A percentile compares a stretch with the other conserved stretches of the same genome.
Conservation (phyloP, 2,113 vertebrate genomes). For the Phoenicopterus ruber region DNA sequence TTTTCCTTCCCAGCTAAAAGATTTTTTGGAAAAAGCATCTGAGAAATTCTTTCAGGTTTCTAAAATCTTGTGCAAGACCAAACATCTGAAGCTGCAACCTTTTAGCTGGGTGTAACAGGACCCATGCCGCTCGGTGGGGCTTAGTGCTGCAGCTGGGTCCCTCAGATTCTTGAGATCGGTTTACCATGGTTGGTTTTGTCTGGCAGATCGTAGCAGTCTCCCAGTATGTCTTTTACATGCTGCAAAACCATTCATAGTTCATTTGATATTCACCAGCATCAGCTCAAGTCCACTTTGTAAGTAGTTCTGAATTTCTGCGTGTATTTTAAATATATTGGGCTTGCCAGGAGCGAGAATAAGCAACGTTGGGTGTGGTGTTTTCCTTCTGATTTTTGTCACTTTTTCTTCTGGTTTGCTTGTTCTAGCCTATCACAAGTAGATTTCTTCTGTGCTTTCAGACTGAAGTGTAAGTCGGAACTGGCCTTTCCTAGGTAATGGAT, state of each 20-base stretch:
- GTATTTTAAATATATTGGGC: not conserved
- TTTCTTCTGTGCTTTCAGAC: not conserved
- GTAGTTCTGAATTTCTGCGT: slow-evolving; percentile 30
- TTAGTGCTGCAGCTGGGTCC: slow-evolving; percentile 56
- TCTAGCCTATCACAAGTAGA: not conserved
- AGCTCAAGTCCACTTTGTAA: slow-evolving; percentile 9
- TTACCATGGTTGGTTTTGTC: slow-evolving; percentile 12
- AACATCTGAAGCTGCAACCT: not conserved
- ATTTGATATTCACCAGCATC: slow-evolving; percentile 45
- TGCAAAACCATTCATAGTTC: slow-evolving; percentile 27
- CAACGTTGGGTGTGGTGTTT: not conserved
- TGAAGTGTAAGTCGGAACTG: not conserved
- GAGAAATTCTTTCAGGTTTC: slow-evolving; percentile 30
- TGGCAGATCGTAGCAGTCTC: not conserved
- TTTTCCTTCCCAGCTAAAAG: not conserved
- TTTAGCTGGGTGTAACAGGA: slow-evolving; percentile 39
- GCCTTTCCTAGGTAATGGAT: not conserved
- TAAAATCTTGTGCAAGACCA: not conserved
- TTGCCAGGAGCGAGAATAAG: not conserved
- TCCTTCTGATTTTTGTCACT: not conserved
- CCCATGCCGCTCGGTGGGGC: not conserved
- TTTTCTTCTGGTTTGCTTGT: not conserved
- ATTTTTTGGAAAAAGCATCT: not conserved
- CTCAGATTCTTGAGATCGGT: not conserved
- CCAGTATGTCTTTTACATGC: not conserved